phyloP scores from a whole-genome alignment of 2,113 vertebrate species.

The Chamaetylas fuelleborni region DNA sequence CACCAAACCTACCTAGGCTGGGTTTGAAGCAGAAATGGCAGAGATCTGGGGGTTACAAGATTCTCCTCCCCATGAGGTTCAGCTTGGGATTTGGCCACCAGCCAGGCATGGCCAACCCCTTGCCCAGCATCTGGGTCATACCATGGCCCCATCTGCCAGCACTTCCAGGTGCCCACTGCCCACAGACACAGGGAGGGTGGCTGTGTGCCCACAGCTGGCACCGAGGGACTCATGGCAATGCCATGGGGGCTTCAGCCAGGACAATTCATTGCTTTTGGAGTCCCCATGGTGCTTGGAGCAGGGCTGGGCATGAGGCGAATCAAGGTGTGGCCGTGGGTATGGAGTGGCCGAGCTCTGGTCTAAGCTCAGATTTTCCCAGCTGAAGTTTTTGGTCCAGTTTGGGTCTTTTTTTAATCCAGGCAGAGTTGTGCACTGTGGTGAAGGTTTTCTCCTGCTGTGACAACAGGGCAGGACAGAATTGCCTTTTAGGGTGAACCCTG shows the following conservation, averaged over 20 bases:
- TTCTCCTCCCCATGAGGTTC: neutral
- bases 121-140: neutral
- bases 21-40: neutral
- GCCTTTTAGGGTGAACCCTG: neutral
- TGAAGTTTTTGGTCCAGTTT: neutral
- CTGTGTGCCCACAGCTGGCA: fast-evolving
- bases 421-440: neutral
- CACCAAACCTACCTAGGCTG: neutral
- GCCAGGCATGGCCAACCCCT: neutral
- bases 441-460: neutral
- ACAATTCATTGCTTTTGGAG: neutral
- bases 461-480: neutral
- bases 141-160: neutral
- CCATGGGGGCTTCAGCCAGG: neutral
- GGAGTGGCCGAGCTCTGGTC: fast-evolving
- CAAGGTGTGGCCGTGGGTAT: fast-evolving
- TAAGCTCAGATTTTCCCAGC: neutral
- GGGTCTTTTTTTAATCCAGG: neutral
- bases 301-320: neutral
- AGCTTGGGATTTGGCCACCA: fast-evolving
- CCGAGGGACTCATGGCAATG: fast-evolving
- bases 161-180: neutral
- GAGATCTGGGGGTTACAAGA: neutral
- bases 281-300: fast-evolving
- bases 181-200: neutral